Evolutionary conservation across 2,113 vertebrate species (phyloP), one percentile per base, ranked within the genome.

Genomic region (Psilopsiagon aymara): DNA sequence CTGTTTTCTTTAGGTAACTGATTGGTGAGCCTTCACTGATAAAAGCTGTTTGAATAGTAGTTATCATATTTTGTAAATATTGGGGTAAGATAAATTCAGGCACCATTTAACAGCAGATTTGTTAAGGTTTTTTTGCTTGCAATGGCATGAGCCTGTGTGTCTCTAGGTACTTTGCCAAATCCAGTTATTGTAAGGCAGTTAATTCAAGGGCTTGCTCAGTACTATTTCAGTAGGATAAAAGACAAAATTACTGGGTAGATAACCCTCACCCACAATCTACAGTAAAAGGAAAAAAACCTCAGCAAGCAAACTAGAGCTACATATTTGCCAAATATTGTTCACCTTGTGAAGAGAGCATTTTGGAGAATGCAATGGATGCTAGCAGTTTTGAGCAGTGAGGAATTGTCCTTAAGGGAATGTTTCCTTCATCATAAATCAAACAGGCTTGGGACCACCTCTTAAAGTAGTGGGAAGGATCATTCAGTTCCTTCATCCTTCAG

Each of bases 121-220:
- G 46, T 7, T 0, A 1, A 69, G 18, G 0, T 1, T 47, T 78
- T 69, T 79, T 55, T 28, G 7, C 43, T 41, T 62, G 19, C 29
- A 75, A n/a, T 24, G 44, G 60, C 69, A 81, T 8, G 3, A 62
- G 11, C 17, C 44, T 52, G 51, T 39, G 25, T 59, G 16, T 68
- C 39, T 75, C 17, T 13, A 69, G 35, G 33, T 67, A 52, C 37
- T 75, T 60, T 39, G n/a, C 69, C 57, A 95, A 66, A 92, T 60
- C 39, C 31, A 51, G 43, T 43, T 70, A 91, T 10, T 79, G 35
- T 41, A 76, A 70, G 35, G 31, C 44, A 93, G 68, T 78, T 70
- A 85, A 82, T 73, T 73, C 62, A 63, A 88, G 69, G 62, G 8
- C n/a, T 68, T 79, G 18, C 20, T 68, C 17, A 29, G 66, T 71